Evolutionary conservation across 2,113 vertebrate species (phyloP), one percentile per base, ranked within the genome.

Genomic region (Corythaixoides concolor): DNA sequence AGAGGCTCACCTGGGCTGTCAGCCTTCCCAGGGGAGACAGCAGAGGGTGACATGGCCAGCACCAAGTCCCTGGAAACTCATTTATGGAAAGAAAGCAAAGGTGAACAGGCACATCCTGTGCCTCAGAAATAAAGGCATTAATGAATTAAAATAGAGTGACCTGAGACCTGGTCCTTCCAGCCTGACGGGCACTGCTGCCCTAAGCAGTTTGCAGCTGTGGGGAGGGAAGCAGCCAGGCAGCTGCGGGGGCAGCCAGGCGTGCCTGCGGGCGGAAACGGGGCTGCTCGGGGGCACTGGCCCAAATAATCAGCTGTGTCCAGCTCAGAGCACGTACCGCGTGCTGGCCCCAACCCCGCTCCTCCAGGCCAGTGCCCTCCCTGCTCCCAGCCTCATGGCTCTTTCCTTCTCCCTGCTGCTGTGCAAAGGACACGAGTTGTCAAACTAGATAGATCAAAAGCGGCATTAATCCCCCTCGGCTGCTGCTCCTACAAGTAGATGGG

Each of bases 391-490:
- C 49, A 3, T 0, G 0, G 21, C 49, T 16, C 4, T 5, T 68
- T 15, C 39, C 8, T 74, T 52, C 35, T 52, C 58, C 68, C 63
- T 33, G n/a, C 24, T 41, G 60, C 79, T 0, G 0, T 14, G 15
- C 26, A 0, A 50, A 47, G n/a, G 56, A 60, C 11, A 0, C 0
- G 0, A 4, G 17, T 37, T 70, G 62, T 47, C 67, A 49, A 1
- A 39, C 16, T 4, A 6, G 20, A 27, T 14, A 68, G 37, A n/a
- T 41, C 19, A 47, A 14, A 81, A 66, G 39, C 1, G 2, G 16
- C 37, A 4, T 7, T 63, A 9, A 20, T 55, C n/a, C 60, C 56
- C 41, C 58, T 33, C 3, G 1, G 73, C 63, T 84, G 63, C 85
- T 56, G 45, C 18, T 87, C 49, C 55, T 60, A 9, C 53, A 10